These are phyloP conservation scores for Caenorhabditis angaria DNA, from an alignment of 2,888 invertebrate genomes.

Conservation along the genomic window DNA sequence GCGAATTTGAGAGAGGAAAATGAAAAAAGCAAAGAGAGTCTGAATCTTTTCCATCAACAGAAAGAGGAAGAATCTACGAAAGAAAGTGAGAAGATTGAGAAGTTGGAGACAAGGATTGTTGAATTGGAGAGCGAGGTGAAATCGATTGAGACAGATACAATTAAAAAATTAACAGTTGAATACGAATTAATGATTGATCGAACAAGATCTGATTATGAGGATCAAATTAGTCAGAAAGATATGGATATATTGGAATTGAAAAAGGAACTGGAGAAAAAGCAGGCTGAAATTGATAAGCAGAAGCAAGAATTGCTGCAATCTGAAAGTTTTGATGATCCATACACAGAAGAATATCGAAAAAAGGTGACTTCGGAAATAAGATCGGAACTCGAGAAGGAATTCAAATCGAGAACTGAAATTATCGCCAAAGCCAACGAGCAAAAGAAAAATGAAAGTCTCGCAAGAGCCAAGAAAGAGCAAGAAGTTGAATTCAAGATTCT, in stretches of 20 bases:
- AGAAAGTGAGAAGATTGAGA: background rate
- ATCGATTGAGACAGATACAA: constrained; percentile 26
- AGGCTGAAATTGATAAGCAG: constrained; percentile 34
- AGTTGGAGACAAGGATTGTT: background rate
- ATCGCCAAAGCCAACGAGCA: constrained; percentile 63
- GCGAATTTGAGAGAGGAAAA: background rate
- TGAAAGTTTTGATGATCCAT: constrained; percentile 35
- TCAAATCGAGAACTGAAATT: constrained; percentile 56
- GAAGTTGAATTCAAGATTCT: constrained; percentile 53
- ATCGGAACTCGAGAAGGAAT: constrained; percentile 53
- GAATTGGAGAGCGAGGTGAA: constrained; percentile 23
- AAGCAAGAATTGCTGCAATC: constrained; percentile 5
- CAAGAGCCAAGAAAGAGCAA: constrained; percentile 55
- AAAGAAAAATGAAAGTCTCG: constrained; percentile 60
- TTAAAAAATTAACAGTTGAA: constrained; percentile 54
- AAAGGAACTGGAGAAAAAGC: constrained; percentile 46
- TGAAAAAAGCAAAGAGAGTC: background rate
- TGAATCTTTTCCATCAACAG: background rate
- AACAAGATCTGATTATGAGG: constrained; percentile 23
- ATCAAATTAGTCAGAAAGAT: constrained; percentile 33
- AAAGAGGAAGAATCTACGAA: background rate
- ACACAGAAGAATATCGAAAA: constrained; percentile 41
- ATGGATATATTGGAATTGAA: constrained; percentile 39
- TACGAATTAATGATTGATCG: constrained; percentile 51
- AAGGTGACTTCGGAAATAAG: constrained; percentile 42